phyloP scores from a whole-genome alignment of 64 coral and sea anemone genomes.

The Dendrophyllia cribrosa region DNA sequence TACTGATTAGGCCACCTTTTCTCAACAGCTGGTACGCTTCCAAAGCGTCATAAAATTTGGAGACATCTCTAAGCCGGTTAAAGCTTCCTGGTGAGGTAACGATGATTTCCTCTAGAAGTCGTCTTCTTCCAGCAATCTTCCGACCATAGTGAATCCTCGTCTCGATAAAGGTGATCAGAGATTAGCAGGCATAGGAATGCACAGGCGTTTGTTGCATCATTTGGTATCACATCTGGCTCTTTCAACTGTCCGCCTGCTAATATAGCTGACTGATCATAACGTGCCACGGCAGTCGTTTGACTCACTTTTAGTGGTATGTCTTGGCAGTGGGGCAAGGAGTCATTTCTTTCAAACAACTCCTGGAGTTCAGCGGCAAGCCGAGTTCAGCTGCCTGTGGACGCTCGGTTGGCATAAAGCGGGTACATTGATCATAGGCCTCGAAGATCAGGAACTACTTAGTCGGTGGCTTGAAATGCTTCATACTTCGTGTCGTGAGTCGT shows the following conservation, averaged over 20 bases:
- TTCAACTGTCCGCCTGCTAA: slow-evolving; percentile 16
- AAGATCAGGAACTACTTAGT: slow-evolving; percentile 42
- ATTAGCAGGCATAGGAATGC: no score
- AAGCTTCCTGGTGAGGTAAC: slow-evolving; percentile 5
- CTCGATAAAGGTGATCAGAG: no score
- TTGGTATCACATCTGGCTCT: no score
- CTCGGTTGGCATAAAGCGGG: slow-evolving; percentile 20
- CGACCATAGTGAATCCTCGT: no score
- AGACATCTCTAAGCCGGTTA: slow-evolving; percentile 11
- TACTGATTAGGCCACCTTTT: no score
- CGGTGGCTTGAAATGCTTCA: slow-evolving; percentile 2
- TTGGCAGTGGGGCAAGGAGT: neutral
- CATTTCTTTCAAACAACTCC: slow-evolving; percentile 8
- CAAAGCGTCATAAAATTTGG: slow-evolving; percentile 30
- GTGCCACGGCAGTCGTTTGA: slow-evolving; percentile 35
- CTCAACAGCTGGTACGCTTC: slow-evolving; percentile 7
- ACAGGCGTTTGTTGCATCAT: no score
- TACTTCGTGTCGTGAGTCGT: slow-evolving; percentile 9
- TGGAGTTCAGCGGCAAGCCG: neutral
- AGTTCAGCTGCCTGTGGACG: neutral
- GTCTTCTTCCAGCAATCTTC: no score
- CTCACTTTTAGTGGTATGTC: slow-evolving; percentile 30
- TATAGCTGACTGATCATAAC: slow-evolving; percentile 12
- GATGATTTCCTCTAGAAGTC: neutral
- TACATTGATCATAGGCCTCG: slow-evolving; percentile 21